Evolutionary conservation across 2,888 invertebrate genomes (phyloP), one percentile per base, ranked within the genome.

Genomic region (Hartigia nigra): DNA sequence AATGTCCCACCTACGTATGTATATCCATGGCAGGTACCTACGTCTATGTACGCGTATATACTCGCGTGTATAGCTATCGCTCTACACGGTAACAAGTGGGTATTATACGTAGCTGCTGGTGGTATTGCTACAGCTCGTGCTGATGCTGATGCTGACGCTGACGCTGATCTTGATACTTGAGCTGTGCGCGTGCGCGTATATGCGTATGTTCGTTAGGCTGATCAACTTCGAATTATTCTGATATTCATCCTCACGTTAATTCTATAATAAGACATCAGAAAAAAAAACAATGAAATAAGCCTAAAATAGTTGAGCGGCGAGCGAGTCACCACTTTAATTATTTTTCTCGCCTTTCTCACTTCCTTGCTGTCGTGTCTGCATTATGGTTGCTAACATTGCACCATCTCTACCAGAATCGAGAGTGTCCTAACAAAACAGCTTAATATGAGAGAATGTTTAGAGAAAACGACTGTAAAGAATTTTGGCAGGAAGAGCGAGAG

Each of bases 1-100:
- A 90, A 90, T 88, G 87, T 88, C 84, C 86, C 82, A 78, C 81
- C 78, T 78, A 79, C 76, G 31, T 69, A 74, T 69, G 74, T 80
- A 76, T 79, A 80, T 79, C 79, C 81, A 78, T 75, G 31, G 69
- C 12, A 69, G 69, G 74, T 36, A 77, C 34, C 14, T 14, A 14
- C 76, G 31, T 55, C 74, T 36, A 70, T 70, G 74, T 32, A 34
- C 12, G 55, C 79, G 79, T 76, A 77, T 78, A 78, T 80, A 74
- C 79, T 78, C 69, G 79, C 75, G 79, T 81, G 81, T 84, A 85
- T 75, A 70, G 32, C 83, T 86, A 89, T 87, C 86, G 85, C 84
- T 84, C 31, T 35, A 82, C 84, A 86, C 87, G 82, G 90, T 89
- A 90, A 90, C 90, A 90, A 90, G 90, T 90, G 90, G 90, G 87